Base-by-base conservation (phyloP, 2,888 invertebrate genomes). In the Syrista parreyssii region DNA sequence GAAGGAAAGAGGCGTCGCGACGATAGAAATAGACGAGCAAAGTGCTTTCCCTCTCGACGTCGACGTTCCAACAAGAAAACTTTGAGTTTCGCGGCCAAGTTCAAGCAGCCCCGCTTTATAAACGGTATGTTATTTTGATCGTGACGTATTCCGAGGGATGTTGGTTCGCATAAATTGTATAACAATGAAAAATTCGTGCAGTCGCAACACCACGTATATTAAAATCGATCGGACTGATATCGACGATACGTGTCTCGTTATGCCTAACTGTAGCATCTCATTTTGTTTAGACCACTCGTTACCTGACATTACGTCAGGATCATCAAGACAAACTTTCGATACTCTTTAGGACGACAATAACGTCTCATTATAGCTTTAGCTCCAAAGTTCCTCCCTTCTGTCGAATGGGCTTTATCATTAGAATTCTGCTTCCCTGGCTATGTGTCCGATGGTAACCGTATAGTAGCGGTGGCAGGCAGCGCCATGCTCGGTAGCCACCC, bases 1-100 rank as follows among this genome's bases (percentile, higher is more conserved):
- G 85, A 86, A 86, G 86, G 88, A 86, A 87, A 87, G 86, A 85
- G 86, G 84, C 84, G 86, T 82, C 79, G 81, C 82, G 85, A 83
- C 84, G 87, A 87, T 88, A 86, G 89, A 91, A 91, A 89, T 90
- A 90, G 90, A 86, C 86, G 87, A 86, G 68, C 76, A 74, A 80
- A 81, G 84, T 86, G 89, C 88, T 89, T 89, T 89, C 88, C 86
- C 89, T 89, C 86, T 90, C 90, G 84, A 86, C 87, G 86, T 82
- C 83, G 84, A 82, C 82, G 79, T 78, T 80, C 86, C 86, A 89
- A 87, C 87, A 88, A 89, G 88, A 90, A 88, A 89, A 88, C 88
- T 88, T 86, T 80, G 78, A 86, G 88, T 86, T 88, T 88, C 82
- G 86, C 87, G 90, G 90, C 89, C 90, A 91, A 91, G 91, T 91